phyloP scores from a whole-genome alignment of 30 jellyfish, hydroid and myxozoan species.

The Sanderia malayensis region DNA sequence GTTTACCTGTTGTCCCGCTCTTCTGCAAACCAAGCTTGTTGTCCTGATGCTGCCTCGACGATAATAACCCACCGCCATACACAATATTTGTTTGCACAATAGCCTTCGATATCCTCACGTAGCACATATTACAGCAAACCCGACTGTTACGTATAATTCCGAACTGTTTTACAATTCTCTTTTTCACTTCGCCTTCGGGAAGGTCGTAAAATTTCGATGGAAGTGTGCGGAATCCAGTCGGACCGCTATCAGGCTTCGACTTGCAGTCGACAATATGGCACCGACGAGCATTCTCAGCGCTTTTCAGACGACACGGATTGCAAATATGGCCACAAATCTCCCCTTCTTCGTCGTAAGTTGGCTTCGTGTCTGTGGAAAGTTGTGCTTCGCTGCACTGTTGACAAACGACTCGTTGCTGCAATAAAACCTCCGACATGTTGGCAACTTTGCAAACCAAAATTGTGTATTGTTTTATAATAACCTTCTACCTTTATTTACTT shows the following conservation, averaged over 20 bases:
- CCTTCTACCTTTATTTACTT: too few relatives aligned
- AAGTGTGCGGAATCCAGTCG: constrained; percentile 69
- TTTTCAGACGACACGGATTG: constrained; percentile 58
- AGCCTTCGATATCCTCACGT: constrained; percentile 64
- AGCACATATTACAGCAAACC: constrained; percentile 78
- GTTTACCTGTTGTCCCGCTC: constrained; percentile 21
- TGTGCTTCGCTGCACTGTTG: constrained; percentile 58
- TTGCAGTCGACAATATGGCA: constrained; percentile 64
- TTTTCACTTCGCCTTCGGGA: constrained; percentile 68
- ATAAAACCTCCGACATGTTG: too few relatives aligned
- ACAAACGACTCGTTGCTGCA: too few relatives aligned
- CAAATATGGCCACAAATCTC: constrained; percentile 64
- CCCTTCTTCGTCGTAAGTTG: constrained; percentile 44
- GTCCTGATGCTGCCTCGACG: too few relatives aligned
- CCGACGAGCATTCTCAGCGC: constrained; percentile 65
- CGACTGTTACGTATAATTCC: constrained; percentile 49
- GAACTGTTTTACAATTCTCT: constrained; percentile 59
- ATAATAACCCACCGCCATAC: constrained; percentile 61
- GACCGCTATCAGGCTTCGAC: constrained; percentile 52
- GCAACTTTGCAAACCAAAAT: too few relatives aligned
- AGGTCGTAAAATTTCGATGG: constrained; percentile 77
- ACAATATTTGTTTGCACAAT: constrained; percentile 56
- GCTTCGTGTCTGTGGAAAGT: constrained; percentile 43
- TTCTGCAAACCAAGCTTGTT: constrained; percentile 8
- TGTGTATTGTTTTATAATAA: too few relatives aligned